Evolutionary conservation across 23 tunicate species (phyloP).

Genomic region (Trididemnum miniatum): DNA sequence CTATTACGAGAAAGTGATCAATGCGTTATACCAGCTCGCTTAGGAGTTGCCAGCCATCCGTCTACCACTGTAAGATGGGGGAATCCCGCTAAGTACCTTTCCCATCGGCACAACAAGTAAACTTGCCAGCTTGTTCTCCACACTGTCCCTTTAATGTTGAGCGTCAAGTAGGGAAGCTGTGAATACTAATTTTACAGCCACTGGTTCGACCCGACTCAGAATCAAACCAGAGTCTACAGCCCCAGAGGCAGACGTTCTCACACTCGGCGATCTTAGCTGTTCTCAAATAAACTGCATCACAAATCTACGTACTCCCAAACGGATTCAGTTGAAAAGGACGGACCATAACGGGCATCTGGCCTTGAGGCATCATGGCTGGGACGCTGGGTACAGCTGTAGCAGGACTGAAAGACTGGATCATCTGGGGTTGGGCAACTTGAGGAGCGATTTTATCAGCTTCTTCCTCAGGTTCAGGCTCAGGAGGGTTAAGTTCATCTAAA

Average conservation of each 20-base stretch:
- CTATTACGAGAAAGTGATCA: no score
- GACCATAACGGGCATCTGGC: slow-evolving; percentile 69
- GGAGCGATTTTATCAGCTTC: neutral
- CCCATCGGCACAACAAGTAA: no score
- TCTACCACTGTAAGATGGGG: no score
- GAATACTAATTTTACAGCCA: neutral
- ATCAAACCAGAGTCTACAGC: neutral
- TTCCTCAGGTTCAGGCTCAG: slow-evolving; percentile 12
- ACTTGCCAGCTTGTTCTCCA: no score
- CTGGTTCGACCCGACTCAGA: neutral
- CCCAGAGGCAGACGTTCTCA: neutral
- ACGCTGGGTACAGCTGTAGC: slow-evolving; percentile 28
- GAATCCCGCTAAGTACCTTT: no score
- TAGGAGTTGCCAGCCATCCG: no score
- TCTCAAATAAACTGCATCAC: neutral
- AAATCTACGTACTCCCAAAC: slow-evolving; percentile 44
- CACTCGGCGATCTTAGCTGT: neutral
- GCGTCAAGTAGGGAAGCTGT: neutral
- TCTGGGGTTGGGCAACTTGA: neutral
- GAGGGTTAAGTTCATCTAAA: slow-evolving; percentile 17
- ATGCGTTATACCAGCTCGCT: no score
- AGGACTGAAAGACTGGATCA: slow-evolving; percentile 28
- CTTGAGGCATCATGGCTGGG: slow-evolving; percentile 19
- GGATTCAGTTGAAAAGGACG: slow-evolving; percentile 75
- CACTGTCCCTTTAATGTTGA: neutral